Base-by-base conservation (phyloP, 2,888 invertebrate genomes). In the Aleiodes leptofemur region DNA sequence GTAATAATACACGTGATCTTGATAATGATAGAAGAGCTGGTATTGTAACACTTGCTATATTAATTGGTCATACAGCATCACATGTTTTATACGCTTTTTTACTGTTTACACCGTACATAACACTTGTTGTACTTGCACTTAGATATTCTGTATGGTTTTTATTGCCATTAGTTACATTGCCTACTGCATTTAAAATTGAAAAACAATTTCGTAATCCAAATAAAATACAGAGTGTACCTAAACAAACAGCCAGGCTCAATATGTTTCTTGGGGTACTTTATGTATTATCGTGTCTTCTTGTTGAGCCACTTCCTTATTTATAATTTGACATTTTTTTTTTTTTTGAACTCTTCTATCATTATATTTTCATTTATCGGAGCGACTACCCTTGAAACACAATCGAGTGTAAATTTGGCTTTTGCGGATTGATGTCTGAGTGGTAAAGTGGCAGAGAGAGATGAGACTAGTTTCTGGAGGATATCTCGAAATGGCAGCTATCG, bases 21-120 rank as follows among this genome's bases (percentile, higher is more conserved):
- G 96, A 97, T 85, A 94, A 94, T 76, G 98, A 98, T 86, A 93
- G 94, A 78, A 94, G 93, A 87, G 98, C 96, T 66, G 97, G 97
- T 78, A 97, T 98, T 84, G 97, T 98, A 0, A 98, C 98, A 14
- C 90, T 98, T 83, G 97, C 98, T n/a, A 98, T 98, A 86, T 90
- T 98, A 72, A 94, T 98, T 80, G 98, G 98, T 29, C 94, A 94
- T 85, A 96, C 96, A 53, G 95, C 96, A 78, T 98, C 98, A 6
- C 97, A 97, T 90, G 93, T 97, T 78, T 91, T 98, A 31, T 98
- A 97, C 90, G 96, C 96, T 73, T 93, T 96, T 90, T 91, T 98
- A 79, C 90, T 98, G 29, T 98, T 98, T 87, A 94, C 95, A 64
- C 98, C 98, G 1, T 98, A 98, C 85, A 95, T 97, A 74, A 93